Conservation (phyloP, 2,797 vertebrate genomes). For the Limosa lapponica region DNA sequence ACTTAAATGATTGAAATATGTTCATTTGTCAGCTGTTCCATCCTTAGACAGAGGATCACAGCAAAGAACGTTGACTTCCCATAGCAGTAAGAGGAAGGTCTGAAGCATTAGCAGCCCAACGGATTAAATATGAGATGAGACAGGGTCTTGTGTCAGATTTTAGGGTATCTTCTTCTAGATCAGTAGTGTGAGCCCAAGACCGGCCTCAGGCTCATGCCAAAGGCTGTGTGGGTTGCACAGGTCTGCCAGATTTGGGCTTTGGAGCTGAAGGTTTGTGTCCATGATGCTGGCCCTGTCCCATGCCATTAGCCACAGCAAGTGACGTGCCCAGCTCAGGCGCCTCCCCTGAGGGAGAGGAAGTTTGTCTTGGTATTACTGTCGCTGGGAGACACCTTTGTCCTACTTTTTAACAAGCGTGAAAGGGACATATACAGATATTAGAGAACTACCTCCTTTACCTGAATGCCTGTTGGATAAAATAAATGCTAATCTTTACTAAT, state of each 20-base stretch:
- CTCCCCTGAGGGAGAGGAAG: not conserved
- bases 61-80: not conserved
- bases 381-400: not conserved
- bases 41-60: not conserved
- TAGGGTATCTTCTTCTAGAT: not conserved
- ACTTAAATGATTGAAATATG: not conserved
- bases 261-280: not conserved
- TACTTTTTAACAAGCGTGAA: not conserved
- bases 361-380: not conserved
- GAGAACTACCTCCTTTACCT: not conserved
- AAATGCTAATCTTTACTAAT: constrained; percentile 3
- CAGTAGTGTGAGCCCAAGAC: not conserved
- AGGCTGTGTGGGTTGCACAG: not conserved
- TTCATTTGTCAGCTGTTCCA: not conserved
- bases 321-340: not conserved
- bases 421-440: not conserved
- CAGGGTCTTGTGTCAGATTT: not conserved
- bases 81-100: not conserved
- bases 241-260: not conserved
- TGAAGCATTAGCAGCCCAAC: not conserved
- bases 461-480: not conserved
- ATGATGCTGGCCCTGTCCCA: fast-evolving
- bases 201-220: fast-evolving
- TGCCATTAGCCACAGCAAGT: not conserved
- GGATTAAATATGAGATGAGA: not conserved